These are phyloP conservation scores for Lepas anatifera DNA, from an alignment of 2,888 invertebrate genomes.

Conservation along the genomic window DNA sequence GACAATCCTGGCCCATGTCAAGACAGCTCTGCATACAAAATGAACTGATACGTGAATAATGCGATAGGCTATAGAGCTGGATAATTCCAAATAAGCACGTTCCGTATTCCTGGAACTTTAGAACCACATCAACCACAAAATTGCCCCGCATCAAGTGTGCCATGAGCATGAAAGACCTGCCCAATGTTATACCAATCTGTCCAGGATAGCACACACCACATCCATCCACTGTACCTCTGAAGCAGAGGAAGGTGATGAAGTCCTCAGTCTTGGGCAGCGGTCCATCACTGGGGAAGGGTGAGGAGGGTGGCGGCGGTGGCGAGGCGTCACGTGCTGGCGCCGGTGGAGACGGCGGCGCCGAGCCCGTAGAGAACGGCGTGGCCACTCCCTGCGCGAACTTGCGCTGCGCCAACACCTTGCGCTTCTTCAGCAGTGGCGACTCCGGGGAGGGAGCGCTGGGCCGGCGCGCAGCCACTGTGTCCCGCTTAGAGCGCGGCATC, in stretches of 20 bases:
- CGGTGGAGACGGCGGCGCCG: conserved; percentile 25
- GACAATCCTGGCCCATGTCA: no score
- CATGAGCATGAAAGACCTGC: no score
- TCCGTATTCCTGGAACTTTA: no score
- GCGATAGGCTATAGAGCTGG: no score
- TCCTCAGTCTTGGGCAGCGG: conserved; percentile 69
- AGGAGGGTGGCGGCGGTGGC: neutral
- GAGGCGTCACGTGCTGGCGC: conserved; percentile 17
- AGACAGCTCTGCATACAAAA: no score
- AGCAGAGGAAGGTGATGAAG: conserved; percentile 70
- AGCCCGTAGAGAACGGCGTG: conserved; percentile 17
- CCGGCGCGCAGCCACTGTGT: neutral
- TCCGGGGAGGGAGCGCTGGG: neutral
- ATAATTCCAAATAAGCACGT: no score
- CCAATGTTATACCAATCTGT: no score
- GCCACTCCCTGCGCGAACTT: conserved; percentile 65
- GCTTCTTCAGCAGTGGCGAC: neutral
- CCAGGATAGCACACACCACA: no score
- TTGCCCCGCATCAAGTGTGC: no score
- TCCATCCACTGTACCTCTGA: conserved; percentile 56
- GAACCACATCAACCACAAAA: no score
- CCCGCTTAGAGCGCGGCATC: conserved; percentile 5
- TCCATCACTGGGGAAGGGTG: neutral
- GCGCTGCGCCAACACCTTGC: conserved; percentile 47
- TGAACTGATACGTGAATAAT: no score